Conservation (phyloP, 2,888 invertebrate species). For the Heliconius erato region DNA sequence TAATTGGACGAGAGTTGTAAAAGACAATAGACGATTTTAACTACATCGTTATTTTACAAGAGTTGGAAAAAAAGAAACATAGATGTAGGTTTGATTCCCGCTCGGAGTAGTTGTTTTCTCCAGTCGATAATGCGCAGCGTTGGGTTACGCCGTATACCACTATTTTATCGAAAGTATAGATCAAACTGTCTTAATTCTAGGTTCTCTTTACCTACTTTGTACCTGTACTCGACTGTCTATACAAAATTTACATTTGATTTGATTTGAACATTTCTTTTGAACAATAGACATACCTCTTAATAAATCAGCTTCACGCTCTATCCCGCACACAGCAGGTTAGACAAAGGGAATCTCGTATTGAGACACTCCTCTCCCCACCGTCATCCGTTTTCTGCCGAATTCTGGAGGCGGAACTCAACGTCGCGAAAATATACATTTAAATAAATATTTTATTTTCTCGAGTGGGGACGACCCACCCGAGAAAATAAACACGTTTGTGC, state of each 20-base stretch:
- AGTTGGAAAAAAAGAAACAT: not conserved
- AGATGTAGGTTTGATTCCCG: not conserved
- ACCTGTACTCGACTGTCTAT: not conserved
- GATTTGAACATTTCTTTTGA: not conserved
- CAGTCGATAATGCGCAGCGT: not conserved
- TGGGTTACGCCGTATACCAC: not conserved
- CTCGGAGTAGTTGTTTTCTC: no score
- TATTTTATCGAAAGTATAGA: not conserved
- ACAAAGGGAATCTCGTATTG: no score
- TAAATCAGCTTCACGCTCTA: not conserved
- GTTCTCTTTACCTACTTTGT: not conserved
- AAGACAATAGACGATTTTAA: slow-evolving; percentile 19
- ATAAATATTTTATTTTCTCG: no score
- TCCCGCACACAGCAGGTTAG: not conserved
- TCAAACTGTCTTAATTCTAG: not conserved
- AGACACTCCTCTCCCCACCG: no score
- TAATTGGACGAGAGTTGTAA: slow-evolving; percentile 26
- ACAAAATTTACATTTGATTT: no score
- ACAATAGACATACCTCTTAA: not conserved
- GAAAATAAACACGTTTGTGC: no score
- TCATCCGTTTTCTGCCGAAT: no score
- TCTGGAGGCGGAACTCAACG: no score
- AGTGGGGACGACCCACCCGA: no score
- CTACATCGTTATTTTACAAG: slow-evolving; percentile 22
- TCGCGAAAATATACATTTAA: no score